Evolutionary conservation across 2,888 invertebrate genomes (phyloP).

Genomic region (Ellobium chinense): DNA sequence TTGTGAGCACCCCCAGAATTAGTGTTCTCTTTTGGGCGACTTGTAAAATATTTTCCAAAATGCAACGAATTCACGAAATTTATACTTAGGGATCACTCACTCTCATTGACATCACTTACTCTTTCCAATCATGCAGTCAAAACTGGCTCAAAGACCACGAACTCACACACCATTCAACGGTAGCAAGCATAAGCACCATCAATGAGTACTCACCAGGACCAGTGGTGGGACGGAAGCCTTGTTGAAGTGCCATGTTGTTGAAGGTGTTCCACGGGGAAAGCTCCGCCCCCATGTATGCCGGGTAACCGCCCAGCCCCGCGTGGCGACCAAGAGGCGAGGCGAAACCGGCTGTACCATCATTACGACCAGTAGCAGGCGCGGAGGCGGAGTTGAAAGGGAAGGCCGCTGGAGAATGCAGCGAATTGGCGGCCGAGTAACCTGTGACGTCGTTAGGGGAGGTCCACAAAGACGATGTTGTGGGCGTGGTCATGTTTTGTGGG

Average conservation of each 20-base stretch:
- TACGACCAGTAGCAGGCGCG: slow-evolving; percentile 34
- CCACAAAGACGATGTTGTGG: slow-evolving; percentile 44
- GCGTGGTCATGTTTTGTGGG: slow-evolving; percentile 39
- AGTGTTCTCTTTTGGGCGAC: no score
- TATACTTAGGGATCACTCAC: no score
- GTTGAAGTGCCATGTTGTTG: slow-evolving; percentile 69
- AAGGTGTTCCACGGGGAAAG: slow-evolving; percentile 72
- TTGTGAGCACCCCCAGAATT: no score
- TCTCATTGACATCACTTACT: no score
- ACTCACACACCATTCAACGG: no score
- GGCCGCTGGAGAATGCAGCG: slow-evolving; percentile 30
- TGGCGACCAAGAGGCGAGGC: slow-evolving; percentile 37
- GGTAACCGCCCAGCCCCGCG: slow-evolving; percentile 66
- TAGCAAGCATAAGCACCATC: no score
- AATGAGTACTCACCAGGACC: slow-evolving; percentile 66
- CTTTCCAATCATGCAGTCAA: no score
- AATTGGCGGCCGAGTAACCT: slow-evolving; percentile 31
- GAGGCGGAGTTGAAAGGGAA: slow-evolving; percentile 40
- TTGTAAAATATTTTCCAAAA: no score
- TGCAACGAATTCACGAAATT: no score
- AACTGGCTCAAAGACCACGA: no score
- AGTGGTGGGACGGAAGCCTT: slow-evolving; percentile 64
- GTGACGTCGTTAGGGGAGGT: slow-evolving; percentile 33
- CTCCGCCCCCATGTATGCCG: slow-evolving; percentile 71
- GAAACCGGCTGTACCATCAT: slow-evolving; percentile 12